Conservation (phyloP, 1,140 invertebrate species). For the Eupeodes corollae region DNA sequence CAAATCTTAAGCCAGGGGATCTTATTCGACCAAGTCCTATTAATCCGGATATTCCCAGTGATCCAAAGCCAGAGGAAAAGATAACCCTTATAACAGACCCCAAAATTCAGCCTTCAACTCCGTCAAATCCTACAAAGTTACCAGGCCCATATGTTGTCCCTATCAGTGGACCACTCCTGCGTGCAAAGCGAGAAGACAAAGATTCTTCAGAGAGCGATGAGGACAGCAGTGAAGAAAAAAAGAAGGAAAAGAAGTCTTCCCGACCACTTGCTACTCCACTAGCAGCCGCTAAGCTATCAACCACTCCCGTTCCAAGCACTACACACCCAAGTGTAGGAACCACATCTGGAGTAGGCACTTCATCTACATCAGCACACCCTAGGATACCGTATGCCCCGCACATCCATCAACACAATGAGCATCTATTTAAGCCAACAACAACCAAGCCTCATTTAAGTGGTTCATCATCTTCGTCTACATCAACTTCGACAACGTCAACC, state of each 20-base stretch:
- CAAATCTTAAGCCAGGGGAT: background rate
- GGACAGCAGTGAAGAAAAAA: background rate
- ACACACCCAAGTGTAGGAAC: too few species aligned
- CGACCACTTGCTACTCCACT: background rate
- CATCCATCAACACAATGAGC: background rate
- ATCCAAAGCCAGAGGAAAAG: slow-evolving; percentile 6
- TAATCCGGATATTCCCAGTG: slow-evolving; percentile 5
- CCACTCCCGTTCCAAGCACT: too few species aligned
- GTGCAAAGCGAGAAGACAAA: background rate
- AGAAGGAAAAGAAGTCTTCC: background rate
- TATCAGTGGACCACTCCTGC: background rate
- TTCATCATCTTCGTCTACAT: background rate
- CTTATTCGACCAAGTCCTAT: slow-evolving; percentile 9
- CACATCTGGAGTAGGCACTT: background rate
- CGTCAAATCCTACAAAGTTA: slow-evolving; percentile 1
- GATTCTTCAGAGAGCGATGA: too few species aligned
- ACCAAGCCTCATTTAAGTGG: background rate
- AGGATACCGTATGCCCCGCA: background rate
- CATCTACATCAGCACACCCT: background rate
- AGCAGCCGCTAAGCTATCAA: background rate
- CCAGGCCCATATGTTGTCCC: slow-evolving; percentile 1
- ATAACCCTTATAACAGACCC: slow-evolving; percentile 10
- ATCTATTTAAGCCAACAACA: background rate
- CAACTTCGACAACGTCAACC: background rate
- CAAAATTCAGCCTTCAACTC: slow-evolving; percentile 2